Base-by-base conservation (phyloP, 2,797 vertebrate species). In the Enteromius treurensis region DNA sequence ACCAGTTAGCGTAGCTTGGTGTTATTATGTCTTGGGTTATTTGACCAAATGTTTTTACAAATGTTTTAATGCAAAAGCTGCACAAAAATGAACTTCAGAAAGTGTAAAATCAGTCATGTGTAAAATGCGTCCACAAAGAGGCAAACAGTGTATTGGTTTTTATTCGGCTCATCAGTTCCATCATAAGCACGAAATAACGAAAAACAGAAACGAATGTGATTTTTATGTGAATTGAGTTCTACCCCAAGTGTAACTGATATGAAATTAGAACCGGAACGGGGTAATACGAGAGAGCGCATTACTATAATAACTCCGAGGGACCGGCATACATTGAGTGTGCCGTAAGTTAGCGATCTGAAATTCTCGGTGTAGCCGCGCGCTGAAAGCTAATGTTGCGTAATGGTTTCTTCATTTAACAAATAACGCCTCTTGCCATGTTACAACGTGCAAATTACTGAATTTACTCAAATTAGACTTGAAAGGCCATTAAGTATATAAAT, bases 401-500 rank as follows among this genome's bases (percentile, higher is more conserved):
- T 47, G 77, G 19, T 29, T 26, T 58, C 53, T 80, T 37, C 78
- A 83, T 83, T 88, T 81, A 83, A 80, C 83, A 83, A 85, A 86
- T 81, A 75, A 81, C 19, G 62, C 77, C 85, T 85, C 81, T 76
- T 60, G 47, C 51, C 76, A 74, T 80, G 84, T 85, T 79, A 74
- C 69, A 74, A 85, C 9, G 26, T 75, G 62, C 83, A 81, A 86
- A 87, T 87, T 40, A 87, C 68, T 42, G 71, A 70, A 86, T 88
- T 84, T 82, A 51, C 79, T 84, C 73, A 71, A 87, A 86, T 86
- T 86, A 84, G 79, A 58, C 51, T 74, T 51, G 65, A 82, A 86
- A 82, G 69, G 58, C 86, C 67, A 86, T 87, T 84, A 82, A 65
- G 47, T 55, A 77, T 69, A 87, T 81, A 79, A 85, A 88, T 85